Base-by-base conservation (phyloP, 2,113 vertebrate genomes). In the Centrocercus urophasianus region DNA sequence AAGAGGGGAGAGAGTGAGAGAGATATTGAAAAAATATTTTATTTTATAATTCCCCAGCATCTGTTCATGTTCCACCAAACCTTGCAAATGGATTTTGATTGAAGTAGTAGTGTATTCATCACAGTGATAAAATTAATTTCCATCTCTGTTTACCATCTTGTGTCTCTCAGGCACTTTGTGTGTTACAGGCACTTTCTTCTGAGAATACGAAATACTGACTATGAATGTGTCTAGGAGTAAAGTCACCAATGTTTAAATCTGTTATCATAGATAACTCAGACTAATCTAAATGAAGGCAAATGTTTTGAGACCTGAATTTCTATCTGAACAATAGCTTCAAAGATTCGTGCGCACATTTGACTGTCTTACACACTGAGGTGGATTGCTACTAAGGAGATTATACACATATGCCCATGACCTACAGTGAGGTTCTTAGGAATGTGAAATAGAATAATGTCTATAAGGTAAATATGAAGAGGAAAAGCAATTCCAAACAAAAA, bases 261-360 rank as follows among this genome's bases (percentile, higher is more conserved):
- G 52, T 40, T 83, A 70, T 21, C 42, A 2, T 11, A 70, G 28
- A 82, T 88, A 95, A 42, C 66, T 96, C 74, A 89, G 34, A 61
- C 69, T 93, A 65, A 94, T 93, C 93, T 93, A 92, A 91, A 88
- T 95, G 17, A 89, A 73, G 66, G 93, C 42, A 90, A 93, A 86
- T 48, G 30, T 88, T 96, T 91, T 43, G 92, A 57, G 85, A 94
- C 91, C 87, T 93, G 78, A 90, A 93, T 96, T 94, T 94, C 28
- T 73, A 66, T 96, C 88, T 96, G 74, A 90, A 70, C 45, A 95
- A 47, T 71, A 90, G 81, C 48, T 93, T 93, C 74, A 91, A 83
- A 82, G 34, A 59, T 66, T 81, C 85, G 50, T 28, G 77, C 71
- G 25, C 60, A 60, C 19, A 60, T 91, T 69, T 89, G 82, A 88